Percentiles rank a stretch among this genome's conserved stretches.
Evolutionary conservation across 2,888 invertebrate genomes (phyloP).

Genomic region (Andrena trimmerana): DNA sequence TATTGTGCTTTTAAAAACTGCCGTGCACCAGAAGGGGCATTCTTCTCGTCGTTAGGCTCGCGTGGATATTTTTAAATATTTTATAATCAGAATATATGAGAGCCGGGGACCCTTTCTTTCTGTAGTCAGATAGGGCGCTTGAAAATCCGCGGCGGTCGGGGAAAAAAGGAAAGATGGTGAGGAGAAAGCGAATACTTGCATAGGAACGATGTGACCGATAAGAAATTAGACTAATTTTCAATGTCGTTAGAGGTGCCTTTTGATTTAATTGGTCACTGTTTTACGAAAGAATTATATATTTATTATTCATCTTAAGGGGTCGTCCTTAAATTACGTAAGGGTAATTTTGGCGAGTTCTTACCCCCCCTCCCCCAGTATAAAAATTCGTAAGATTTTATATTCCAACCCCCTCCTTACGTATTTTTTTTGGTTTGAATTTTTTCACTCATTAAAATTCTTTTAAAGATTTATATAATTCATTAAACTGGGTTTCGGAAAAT

Average conservation of each 20-base stretch:
- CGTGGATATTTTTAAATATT: background rate
- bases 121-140: background rate
- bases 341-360: too few species aligned
- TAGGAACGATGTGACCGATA: background rate
- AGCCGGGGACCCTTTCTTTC: background rate
- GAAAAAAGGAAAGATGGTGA: background rate
- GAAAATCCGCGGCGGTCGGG: background rate
- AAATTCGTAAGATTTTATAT: too few species aligned
- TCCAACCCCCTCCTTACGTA: too few species aligned
- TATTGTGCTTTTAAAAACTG: background rate
- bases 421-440: too few species aligned
- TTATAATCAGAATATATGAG: background rate
- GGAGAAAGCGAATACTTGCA: background rate
- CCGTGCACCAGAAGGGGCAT: too few species aligned
- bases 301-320: background rate
- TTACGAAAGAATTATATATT: background rate
- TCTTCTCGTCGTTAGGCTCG: too few species aligned
- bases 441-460: too few species aligned
- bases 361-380: too few species aligned
- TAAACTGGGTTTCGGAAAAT: too few species aligned
- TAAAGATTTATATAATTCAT: too few species aligned
- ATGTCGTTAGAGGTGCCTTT: background rate
- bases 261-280: background rate
- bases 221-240: slow-evolving; percentile 6
- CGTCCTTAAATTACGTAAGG: too few species aligned